Percentiles rank a stretch among this genome's conserved stretches.
These are phyloP conservation scores for Chaetops frenatus DNA, from an alignment of 2,113 vertebrate species.

Conservation along the genomic window DNA sequence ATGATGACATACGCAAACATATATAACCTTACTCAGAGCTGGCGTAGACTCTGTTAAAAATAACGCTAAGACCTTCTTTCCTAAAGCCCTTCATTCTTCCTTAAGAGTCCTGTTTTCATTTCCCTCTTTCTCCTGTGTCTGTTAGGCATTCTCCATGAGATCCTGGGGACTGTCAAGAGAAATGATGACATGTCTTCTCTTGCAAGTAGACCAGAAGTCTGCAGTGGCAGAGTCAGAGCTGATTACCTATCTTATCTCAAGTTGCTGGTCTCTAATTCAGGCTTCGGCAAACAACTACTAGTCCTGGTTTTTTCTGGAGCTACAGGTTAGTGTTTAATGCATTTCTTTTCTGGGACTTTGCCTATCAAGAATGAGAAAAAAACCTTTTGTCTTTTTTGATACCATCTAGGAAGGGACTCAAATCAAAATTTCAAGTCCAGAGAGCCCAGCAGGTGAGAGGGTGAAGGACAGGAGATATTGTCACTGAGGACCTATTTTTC, in stretches of 20 bases:
- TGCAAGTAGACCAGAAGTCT: slow-evolving; percentile 77
- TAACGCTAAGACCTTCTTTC: not conserved
- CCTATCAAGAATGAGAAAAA: not conserved
- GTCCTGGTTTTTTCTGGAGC: slow-evolving; percentile 20
- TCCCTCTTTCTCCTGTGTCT: not conserved
- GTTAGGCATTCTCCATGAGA: slow-evolving; percentile 55
- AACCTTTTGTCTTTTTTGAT: not conserved
- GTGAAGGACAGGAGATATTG: not conserved
- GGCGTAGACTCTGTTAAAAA: not conserved
- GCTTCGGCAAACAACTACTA: slow-evolving; percentile 68
- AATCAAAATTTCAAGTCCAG: not conserved
- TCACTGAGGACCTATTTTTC: not conserved
- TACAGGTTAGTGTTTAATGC: slow-evolving; percentile 26
- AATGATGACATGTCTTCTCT: slow-evolving; percentile 71
- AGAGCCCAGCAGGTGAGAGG: not conserved
- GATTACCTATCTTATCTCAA: slow-evolving; percentile 78
- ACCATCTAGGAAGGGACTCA: not conserved
- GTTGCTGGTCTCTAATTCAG: slow-evolving; percentile 70
- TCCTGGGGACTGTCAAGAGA: slow-evolving; percentile 76
- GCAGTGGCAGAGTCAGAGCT: slow-evolving; percentile 62
- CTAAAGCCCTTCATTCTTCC: not conserved
- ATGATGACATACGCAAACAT: not conserved
- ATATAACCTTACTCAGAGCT: not conserved
- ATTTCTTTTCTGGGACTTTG: slow-evolving; percentile 26
- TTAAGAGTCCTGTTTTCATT: slow-evolving; percentile 33